Evolutionary conservation across 2,113 vertebrate species (phyloP), one percentile per base, ranked within the genome.

Genomic region (Tangachromis dhanisi): DNA sequence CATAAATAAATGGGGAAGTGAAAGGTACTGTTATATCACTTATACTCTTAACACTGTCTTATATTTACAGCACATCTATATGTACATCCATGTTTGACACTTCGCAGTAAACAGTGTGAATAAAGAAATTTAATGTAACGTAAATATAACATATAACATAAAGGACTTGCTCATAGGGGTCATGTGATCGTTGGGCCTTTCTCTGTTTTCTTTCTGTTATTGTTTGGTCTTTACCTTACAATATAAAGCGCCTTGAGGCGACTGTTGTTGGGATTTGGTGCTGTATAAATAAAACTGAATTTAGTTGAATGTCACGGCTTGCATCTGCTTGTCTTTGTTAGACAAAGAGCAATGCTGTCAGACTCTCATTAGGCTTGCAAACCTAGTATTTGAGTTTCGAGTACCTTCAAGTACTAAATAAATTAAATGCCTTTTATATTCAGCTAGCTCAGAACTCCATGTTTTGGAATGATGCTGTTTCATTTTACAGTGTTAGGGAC

Each of bases 401-500:
- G 51, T 59, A 79, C 85, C 85, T 92, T 49, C 3, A 5, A 86
- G 76, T 87, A 40, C 35, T 66, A 86, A 95, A 87, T 66, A 68
- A 68, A 38, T 68, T 68, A 68, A 40, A 68, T 1, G 31, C 54
- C 80, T 90, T 91, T 92, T 78, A 90, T 92, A 94, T 94, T 93
- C 91, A 80, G 40, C 80, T 82, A 86, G 87, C 92, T 93, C 85
- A 87, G 66, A 47, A 83, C 49, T 4, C 29, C 85, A 93, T 94
- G 53, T 82, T 55, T 84, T 35, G 6, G 54, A 86, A 81, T 88
- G 85, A 91, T 84, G 81, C 80, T 87, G 93, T 92, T 93, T 95
- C 87, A 89, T 95, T 95, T 92, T 76, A 82, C 68, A 61, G 91
- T 61, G 93, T 95, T 95, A 86, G 40, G 21, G 80, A 87, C 94